phyloP scores from a whole-genome alignment of 2,113 vertebrate genomes.

The Todiramphus chloris region DNA sequence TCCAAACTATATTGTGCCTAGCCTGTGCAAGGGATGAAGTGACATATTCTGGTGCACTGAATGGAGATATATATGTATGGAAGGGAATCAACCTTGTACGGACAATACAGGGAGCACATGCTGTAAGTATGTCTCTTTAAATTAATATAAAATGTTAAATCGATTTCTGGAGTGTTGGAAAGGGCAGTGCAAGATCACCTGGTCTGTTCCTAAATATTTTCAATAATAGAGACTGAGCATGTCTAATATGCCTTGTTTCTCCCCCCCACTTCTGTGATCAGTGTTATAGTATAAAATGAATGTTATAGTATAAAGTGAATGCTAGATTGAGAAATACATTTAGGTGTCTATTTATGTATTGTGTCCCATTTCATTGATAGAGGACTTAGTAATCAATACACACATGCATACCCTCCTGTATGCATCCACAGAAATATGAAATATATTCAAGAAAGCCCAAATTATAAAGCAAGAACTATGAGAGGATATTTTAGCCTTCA shows the following conservation, averaged over 20 bases:
- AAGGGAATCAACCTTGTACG: conserved; percentile 93
- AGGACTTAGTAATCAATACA: not conserved
- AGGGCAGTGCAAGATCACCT: not conserved
- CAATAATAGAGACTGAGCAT: not conserved
- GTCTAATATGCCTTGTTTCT: not conserved
- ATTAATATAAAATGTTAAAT: not conserved
- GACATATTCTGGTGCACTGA: conserved; percentile 96
- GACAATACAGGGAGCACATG: conserved; percentile 94
- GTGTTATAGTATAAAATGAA: not conserved
- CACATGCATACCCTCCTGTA: not conserved
- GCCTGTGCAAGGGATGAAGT: conserved; percentile 95
- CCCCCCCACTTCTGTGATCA: not conserved
- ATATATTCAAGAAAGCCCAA: not conserved
- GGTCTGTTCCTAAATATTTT: not conserved
- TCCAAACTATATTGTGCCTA: conserved; percentile 97
- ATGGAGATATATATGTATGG: conserved; percentile 97
- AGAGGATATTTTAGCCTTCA: not conserved
- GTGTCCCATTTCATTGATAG: not conserved
- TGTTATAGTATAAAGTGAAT: not conserved
- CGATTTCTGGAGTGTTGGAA: not conserved
- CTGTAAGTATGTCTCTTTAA: conserved; percentile 78
- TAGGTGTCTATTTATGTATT: not conserved
- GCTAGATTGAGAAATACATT: not conserved
- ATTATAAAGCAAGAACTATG: not conserved
- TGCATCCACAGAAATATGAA: not conserved